A percentile compares a stretch with the other conserved stretches of the same genome.
These are phyloP conservation scores for Vireo griseus DNA, from an alignment of 2,797 vertebrate genomes.

Conservation along the genomic window DNA sequence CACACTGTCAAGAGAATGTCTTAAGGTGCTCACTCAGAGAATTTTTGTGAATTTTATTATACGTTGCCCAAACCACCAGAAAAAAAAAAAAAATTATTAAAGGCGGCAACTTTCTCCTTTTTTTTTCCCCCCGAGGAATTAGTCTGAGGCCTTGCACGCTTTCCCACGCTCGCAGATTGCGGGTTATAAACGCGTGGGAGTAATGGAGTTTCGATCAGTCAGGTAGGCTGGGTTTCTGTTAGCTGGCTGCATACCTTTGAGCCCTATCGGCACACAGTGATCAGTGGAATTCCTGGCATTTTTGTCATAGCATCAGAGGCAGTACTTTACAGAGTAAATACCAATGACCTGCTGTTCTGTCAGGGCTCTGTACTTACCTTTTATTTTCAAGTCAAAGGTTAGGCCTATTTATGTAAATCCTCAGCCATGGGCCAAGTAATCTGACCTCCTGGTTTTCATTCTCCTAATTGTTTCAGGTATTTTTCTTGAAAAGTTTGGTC, in stretches of 20 bases:
- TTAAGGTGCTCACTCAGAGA: neutral
- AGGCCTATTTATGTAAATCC: conserved; percentile 80
- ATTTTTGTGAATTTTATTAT: neutral
- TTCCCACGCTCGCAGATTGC: conserved; percentile 83
- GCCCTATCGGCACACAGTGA: conserved; percentile 78
- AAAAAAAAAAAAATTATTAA: neutral
- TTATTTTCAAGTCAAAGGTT: conserved; percentile 79
- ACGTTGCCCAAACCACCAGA: neutral
- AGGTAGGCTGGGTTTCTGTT: conserved; percentile 93
- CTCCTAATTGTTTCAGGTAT: conserved; percentile 76
- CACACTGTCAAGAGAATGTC: neutral
- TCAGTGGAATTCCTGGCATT: conserved; percentile 83
- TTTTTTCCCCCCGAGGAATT: conserved; percentile 66
- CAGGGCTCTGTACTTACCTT: conserved; percentile 73
- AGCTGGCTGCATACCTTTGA: conserved; percentile 83
- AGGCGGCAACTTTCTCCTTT: conserved; percentile 25
- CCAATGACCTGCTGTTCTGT: conserved; percentile 74
- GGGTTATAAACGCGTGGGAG: conserved; percentile 85
- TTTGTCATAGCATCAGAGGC: conserved; percentile 78
- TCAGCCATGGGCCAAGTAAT: conserved; percentile 71
- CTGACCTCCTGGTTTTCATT: conserved; percentile 74
- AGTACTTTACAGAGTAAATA: conserved; percentile 75
- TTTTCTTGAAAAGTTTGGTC: conserved; percentile 72
- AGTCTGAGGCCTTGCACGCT: conserved; percentile 70
- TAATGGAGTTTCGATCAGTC: conserved; percentile 87